A percentile compares a stretch with the other conserved stretches of the same genome.
Conservation (phyloP, 1,140 invertebrate species). For the Drosophila bifasciata region DNA sequence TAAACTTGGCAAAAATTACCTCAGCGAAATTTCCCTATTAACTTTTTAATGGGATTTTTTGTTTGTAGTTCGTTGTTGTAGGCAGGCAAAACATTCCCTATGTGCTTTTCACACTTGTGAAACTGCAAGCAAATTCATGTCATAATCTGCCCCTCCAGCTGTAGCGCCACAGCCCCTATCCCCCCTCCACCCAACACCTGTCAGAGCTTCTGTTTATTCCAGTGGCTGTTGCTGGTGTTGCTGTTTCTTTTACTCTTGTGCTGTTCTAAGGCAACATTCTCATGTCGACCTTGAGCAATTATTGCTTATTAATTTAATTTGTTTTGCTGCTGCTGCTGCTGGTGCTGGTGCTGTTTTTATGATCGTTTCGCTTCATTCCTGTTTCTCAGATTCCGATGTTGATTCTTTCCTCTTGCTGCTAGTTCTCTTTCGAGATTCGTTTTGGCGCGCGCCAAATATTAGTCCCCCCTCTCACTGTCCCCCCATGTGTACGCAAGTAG, state of each 20-base stretch:
- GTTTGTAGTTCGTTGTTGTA: slow-evolving; percentile 14
- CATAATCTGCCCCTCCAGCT: slow-evolving; percentile 33
- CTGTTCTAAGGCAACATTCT: slow-evolving; percentile 59
- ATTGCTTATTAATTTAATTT: slow-evolving; percentile 70
- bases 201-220: background rate
- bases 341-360: slow-evolving; percentile 32
- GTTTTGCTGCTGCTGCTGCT: too few relatives aligned
- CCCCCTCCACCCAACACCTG: background rate
- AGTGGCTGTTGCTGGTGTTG: slow-evolving; percentile 42
- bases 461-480: background rate
- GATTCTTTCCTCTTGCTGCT: background rate
- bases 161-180: slow-evolving; percentile 9
- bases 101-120: slow-evolving; percentile 56
- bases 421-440: slow-evolving; percentile 26
- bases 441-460: slow-evolving; percentile 47
- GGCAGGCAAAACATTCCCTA: slow-evolving; percentile 7
- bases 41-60: slow-evolving; percentile 39
- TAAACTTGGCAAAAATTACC: slow-evolving; percentile 47
- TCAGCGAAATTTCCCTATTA: slow-evolving; percentile 47
- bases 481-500: slow-evolving; percentile 23
- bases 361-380: slow-evolving; percentile 43
- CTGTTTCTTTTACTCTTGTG: slow-evolving; percentile 9
- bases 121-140: slow-evolving; percentile 42
- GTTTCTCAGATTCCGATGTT: slow-evolving; percentile 24
- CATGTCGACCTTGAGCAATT: slow-evolving; percentile 71